Evolutionary conservation across 1,140 invertebrate species (phyloP).

Genomic region (Antheraea mylitta): DNA sequence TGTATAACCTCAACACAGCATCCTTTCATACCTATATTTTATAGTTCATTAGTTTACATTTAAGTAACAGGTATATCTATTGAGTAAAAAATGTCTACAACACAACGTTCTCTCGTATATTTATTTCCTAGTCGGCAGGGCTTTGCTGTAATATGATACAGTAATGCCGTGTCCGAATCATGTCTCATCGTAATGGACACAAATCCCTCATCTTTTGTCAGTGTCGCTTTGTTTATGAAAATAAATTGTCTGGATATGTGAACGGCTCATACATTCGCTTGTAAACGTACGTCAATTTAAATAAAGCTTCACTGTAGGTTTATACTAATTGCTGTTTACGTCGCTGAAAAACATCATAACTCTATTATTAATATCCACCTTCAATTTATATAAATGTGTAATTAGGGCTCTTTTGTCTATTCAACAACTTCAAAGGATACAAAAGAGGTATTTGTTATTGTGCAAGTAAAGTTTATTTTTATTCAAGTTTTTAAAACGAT

Average conservation of each 20-base stretch:
- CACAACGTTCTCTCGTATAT: background rate
- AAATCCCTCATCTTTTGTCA: constrained; percentile 13
- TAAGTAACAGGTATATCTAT: too few relatives aligned
- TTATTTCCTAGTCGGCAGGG: background rate
- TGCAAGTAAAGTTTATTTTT: too few relatives aligned
- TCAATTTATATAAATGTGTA: too few relatives aligned
- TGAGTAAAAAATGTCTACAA: background rate
- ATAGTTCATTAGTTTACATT: too few relatives aligned
- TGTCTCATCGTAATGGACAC: constrained; percentile 6
- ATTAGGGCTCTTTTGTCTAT: too few relatives aligned
- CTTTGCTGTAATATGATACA: background rate
- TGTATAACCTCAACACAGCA: too few relatives aligned
- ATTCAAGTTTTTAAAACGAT: too few relatives aligned
- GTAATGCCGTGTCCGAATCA: background rate
- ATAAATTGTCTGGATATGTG: constrained; percentile 19
- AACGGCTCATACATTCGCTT: background rate
- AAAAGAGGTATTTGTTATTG: too few relatives aligned
- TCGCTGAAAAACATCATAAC: background rate
- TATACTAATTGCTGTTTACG: background rate
- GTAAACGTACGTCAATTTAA: background rate
- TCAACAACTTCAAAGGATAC: too few relatives aligned
- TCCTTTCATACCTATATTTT: too few relatives aligned
- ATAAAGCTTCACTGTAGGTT: background rate
- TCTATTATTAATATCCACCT: background rate
- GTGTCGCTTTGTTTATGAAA: constrained; percentile 17